A percentile compares a stretch with the other conserved stretches of the same genome.
Conservation (phyloP, 2,113 vertebrate genomes). For the Odocoileus hemionus region DNA sequence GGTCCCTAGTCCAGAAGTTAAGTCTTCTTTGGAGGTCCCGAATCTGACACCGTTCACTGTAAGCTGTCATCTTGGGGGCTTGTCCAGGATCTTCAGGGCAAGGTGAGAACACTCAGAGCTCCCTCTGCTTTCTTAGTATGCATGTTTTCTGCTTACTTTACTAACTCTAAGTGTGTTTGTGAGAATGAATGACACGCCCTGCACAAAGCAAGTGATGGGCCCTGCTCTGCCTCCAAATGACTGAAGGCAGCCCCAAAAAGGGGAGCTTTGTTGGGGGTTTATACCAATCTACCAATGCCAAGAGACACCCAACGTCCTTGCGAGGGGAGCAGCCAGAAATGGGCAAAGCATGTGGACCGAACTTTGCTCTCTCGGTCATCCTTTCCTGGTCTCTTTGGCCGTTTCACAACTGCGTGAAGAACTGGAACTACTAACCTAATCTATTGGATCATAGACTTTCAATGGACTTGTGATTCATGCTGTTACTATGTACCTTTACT, state of each 20-base stretch:
- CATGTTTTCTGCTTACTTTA: neutral
- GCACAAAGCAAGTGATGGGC: fast-evolving
- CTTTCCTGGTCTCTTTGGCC: neutral
- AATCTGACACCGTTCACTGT: fast-evolving
- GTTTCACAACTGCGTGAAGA: fast-evolving
- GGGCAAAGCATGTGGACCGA: neutral
- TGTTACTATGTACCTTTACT: neutral
- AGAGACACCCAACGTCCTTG: neutral
- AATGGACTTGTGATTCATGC: neutral
- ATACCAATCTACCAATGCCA: neutral
- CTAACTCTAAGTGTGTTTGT: neutral
- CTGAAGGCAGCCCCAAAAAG: neutral
- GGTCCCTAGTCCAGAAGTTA: neutral
- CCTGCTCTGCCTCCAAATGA: neutral
- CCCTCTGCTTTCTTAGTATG: neutral
- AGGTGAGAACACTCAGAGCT: neutral
- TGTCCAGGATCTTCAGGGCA: neutral
- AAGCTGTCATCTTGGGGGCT: neutral
- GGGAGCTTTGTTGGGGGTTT: neutral
- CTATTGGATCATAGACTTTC: neutral
- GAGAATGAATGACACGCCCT: neutral
- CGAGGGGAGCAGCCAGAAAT: neutral
- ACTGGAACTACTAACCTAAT: neutral
- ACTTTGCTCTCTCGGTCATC: neutral
- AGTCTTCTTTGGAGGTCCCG: neutral